Percentiles rank a stretch among this genome's conserved stretches.
These are phyloP conservation scores for Callosobruchus maculatus DNA, from an alignment of 2,888 invertebrate genomes.

Conservation along the genomic window DNA sequence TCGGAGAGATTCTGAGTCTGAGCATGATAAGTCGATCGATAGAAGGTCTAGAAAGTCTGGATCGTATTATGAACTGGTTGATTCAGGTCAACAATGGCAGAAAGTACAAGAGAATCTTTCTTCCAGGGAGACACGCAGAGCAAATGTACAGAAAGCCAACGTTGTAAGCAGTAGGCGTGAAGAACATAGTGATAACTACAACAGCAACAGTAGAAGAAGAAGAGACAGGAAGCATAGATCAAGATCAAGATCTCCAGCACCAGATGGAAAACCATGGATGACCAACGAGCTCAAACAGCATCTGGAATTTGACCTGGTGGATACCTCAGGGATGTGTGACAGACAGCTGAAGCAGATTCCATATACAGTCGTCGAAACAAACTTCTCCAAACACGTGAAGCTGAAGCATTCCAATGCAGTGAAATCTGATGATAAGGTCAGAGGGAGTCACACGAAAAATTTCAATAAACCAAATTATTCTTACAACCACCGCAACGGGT, in stretches of 20 bases:
- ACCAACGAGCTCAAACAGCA: slow-evolving; percentile 79
- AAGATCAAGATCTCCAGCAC: slow-evolving; percentile 66
- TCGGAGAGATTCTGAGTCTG: slow-evolving; percentile 71
- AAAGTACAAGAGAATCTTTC: slow-evolving; percentile 68
- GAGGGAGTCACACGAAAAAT: slow-evolving; percentile 4
- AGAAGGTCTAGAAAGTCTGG: slow-evolving; percentile 25
- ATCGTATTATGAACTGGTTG: slow-evolving; percentile 67
- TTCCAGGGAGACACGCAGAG: slow-evolving; percentile 43
- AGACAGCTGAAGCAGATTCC: slow-evolving; percentile 83
- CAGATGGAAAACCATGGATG: slow-evolving; percentile 66
- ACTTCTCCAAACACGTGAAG: slow-evolving; percentile 59
- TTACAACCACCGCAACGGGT: not conserved
- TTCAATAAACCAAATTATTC: not conserved
- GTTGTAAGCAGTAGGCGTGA: slow-evolving; percentile 52
- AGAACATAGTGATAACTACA: slow-evolving; percentile 10
- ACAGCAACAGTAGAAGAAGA: slow-evolving; percentile 18
- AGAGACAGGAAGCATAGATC: slow-evolving; percentile 37
- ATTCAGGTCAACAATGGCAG: slow-evolving; percentile 86
- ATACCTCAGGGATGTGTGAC: slow-evolving; percentile 85
- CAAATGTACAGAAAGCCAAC: slow-evolving; percentile 65
- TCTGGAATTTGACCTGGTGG: slow-evolving; percentile 82
- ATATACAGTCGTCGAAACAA: slow-evolving; percentile 83
- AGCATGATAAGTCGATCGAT: slow-evolving; percentile 52
- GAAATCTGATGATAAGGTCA: slow-evolving; percentile 22
- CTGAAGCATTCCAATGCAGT: slow-evolving; percentile 40